Percentiles rank a stretch among this genome's conserved stretches.
These are phyloP conservation scores for Aurelia coerulea DNA, from an alignment of 30 jellyfish, hydroid and myxozoan genomes.

Conservation along the genomic window DNA sequence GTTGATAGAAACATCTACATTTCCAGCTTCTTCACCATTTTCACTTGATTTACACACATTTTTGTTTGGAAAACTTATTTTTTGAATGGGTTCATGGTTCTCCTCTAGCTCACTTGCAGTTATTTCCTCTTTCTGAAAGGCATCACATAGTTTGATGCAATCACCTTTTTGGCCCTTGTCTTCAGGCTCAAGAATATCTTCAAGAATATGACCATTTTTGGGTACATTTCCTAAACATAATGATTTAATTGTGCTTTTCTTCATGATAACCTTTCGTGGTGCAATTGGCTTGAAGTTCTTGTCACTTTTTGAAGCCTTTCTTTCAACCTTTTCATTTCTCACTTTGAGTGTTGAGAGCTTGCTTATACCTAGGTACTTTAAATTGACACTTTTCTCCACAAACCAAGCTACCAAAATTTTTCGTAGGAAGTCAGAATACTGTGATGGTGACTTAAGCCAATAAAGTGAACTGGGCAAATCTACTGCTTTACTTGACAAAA, in stretches of 20 bases:
- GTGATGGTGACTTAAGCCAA: conserved; percentile 8
- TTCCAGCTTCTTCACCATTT: background rate
- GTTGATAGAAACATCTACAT: background rate
- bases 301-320: background rate
- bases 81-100: no score
- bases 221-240: background rate
- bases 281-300: conserved; percentile 1
- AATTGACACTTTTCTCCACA: conserved; percentile 1
- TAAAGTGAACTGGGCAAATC: background rate
- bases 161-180: no score
- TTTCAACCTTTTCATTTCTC: background rate
- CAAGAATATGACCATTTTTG: background rate
- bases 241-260: conserved; percentile 8
- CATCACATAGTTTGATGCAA: no score
- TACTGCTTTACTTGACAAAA: conserved; percentile 5
- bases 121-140: no score
- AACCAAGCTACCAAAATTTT: conserved; percentile 9
- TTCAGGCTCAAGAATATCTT: background rate
- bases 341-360: background rate
- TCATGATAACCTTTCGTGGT: background rate
- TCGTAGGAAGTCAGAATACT: background rate
- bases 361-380: conserved; percentile 6
- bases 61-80: no score
- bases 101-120: no score
- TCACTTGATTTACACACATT: background rate